These are phyloP conservation scores for Minunthozetes semirufus DNA, from an alignment of 2,888 invertebrate species.

Conservation along the genomic window DNA sequence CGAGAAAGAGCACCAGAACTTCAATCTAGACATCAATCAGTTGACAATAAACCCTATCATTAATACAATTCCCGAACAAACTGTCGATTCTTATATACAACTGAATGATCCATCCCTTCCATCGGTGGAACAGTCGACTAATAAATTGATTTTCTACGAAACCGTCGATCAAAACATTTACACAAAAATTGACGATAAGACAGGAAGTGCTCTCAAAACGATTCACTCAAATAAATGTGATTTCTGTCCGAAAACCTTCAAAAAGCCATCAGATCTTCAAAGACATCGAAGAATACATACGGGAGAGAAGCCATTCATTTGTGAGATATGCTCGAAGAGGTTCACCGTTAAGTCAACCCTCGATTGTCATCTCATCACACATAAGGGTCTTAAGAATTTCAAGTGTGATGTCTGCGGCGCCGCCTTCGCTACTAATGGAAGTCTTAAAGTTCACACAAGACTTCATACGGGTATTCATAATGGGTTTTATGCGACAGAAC, in stretches of 20 bases:
- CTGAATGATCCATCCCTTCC: neutral
- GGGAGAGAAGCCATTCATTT: slow-evolving; percentile 52
- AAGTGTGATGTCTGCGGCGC: slow-evolving; percentile 48
- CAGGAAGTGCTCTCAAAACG: neutral
- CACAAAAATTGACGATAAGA: slow-evolving; percentile 44
- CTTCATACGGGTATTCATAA: slow-evolving; percentile 48
- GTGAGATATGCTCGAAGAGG: slow-evolving; percentile 46
- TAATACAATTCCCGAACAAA: too few species aligned
- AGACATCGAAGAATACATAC: slow-evolving; percentile 52
- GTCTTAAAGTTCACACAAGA: slow-evolving; percentile 50
- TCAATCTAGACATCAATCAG: neutral
- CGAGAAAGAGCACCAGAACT: neutral
- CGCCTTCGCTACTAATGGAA: slow-evolving; percentile 52
- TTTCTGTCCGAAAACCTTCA: slow-evolving; percentile 48
- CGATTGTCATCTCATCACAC: slow-evolving; percentile 51
- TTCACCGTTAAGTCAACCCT: slow-evolving; percentile 45
- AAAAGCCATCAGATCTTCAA: slow-evolving; percentile 51
- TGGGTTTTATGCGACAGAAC: neutral
- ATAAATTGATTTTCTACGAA: slow-evolving; percentile 48
- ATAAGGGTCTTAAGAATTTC: slow-evolving; percentile 50
- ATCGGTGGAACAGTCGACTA: slow-evolving; percentile 30
- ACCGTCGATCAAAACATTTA: slow-evolving; percentile 47
- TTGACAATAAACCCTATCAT: too few species aligned
- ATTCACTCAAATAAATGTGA: slow-evolving; percentile 46
- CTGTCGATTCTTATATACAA: too few species aligned